phyloP scores from a whole-genome alignment of 2,113 vertebrate species.

The Nerophis ophidion region DNA sequence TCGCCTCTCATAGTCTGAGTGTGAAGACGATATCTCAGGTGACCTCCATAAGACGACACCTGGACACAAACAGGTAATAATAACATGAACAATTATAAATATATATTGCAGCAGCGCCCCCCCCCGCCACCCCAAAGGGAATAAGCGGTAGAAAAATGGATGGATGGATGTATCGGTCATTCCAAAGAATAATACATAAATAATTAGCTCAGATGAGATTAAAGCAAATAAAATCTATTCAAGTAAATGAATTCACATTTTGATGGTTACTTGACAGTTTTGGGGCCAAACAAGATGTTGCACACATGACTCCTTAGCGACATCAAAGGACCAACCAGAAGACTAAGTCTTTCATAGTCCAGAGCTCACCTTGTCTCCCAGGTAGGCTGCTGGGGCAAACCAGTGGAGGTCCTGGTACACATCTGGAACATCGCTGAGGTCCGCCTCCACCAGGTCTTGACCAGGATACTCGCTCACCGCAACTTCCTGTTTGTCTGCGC shows the following conservation, averaged over 20 bases:
- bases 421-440: conserved; percentile 76
- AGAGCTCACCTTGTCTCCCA: conserved; percentile 78
- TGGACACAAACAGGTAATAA: conserved; percentile 34
- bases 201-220: no score
- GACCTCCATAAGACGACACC: conserved; percentile 91
- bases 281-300: no score
- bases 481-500: conserved; percentile 81
- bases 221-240: no score
- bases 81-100: not conserved
- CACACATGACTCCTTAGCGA: no score
- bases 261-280: no score
- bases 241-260: no score
- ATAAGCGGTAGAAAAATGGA: no score
- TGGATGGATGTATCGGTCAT: no score
- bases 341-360: not conserved
- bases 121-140: no score
- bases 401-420: conserved; percentile 92
- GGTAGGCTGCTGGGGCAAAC: conserved; percentile 82
- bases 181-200: no score
- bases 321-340: no score
- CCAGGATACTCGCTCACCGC: conserved; percentile 53
- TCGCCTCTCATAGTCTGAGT: conserved; percentile 86
- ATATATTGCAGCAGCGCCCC: no score
- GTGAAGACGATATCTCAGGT: conserved; percentile 80
- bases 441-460: conserved; percentile 74